Evolutionary conservation across 2,113 vertebrate genomes (phyloP), one percentile per base, ranked within the genome.

Genomic region (Thamnaconus septentrionalis): DNA sequence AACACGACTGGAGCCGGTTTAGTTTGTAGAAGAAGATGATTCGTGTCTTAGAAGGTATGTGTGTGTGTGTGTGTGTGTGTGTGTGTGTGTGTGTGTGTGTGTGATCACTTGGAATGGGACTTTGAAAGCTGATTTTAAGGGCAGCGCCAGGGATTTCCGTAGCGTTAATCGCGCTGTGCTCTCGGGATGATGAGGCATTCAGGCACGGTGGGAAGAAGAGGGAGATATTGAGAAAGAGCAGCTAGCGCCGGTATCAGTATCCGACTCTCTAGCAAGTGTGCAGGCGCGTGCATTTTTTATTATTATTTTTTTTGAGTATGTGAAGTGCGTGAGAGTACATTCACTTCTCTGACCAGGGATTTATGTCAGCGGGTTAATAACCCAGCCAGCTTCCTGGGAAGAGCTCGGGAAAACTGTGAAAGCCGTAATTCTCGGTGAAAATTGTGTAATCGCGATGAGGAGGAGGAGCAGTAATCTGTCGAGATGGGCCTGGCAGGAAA

Each of bases 311-410:
- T 43, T 9, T 42, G 60, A 50, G 58, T 66, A 68, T 18, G 51
- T 69, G 51, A 52, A 64, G 66, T 78, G 64, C 55, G 67, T 51
- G 18, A 64, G 60, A 6, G 12, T 45, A 47, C 45, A 78, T 61
- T 76, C 74, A 53, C 64, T 61, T 76, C 75, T 54, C 64, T 65
- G 73, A 79, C 61, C 67, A 63, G 75, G 81, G 86, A 81, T 85
- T 87, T 77, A 66, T 82, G 84, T 89, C 86, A 85, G 76, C 79
- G 5, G 75, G 65, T 62, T 83, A 77, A 85, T 66, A 74, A 72
- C 61, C 49, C 59, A 81, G 73, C 18, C 57, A 70, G 56, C 40
- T 0, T 44, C 65, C 69, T 80, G 62, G 18, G 77, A 69, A 77
- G 69, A 79, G 64, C 60, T 47, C 64, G 63, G 73, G 61, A 54